These are phyloP conservation scores for Lanius collurio DNA, from an alignment of 2,113 vertebrate species.

Conservation along the genomic window DNA sequence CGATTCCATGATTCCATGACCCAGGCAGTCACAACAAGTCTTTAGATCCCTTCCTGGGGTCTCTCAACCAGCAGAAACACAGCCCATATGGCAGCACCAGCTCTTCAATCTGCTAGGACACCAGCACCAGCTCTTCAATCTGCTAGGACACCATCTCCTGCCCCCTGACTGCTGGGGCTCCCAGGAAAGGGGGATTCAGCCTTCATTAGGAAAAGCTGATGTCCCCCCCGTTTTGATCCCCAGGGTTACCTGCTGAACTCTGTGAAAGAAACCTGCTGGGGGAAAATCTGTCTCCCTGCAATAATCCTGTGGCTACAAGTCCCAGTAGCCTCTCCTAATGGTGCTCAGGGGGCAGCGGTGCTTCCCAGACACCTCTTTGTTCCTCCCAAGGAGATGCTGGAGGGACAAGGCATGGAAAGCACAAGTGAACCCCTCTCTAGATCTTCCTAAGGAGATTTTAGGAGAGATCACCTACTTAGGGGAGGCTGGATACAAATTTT, in stretches of 20 bases:
- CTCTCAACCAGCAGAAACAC: neutral
- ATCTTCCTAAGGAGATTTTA: conserved; percentile 39
- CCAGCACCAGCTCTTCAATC: neutral
- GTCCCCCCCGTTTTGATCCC: neutral
- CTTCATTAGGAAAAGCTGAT: neutral
- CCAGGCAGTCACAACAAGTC: neutral
- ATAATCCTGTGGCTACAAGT: neutral
- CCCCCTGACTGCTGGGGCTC: neutral
- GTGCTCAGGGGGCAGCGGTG: rapidly evolving
- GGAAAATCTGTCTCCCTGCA: rapidly evolving
- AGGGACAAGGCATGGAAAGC: neutral
- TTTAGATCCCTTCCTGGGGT: neutral
- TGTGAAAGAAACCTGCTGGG: neutral
- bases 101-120: no score
- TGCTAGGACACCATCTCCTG: neutral
- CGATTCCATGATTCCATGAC: neutral
- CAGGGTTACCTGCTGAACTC: neutral
- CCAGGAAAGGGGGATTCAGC: neutral
- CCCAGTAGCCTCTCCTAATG: neutral
- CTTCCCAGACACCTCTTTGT: neutral
- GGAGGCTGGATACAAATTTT: conserved; percentile 11
- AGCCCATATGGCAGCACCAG: neutral
- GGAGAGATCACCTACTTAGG: conserved; percentile 21
- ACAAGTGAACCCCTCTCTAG: neutral
- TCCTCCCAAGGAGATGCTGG: neutral